Evolutionary conservation across 2,888 invertebrate species (phyloP).

Genomic region (Heteromurus nitidus): DNA sequence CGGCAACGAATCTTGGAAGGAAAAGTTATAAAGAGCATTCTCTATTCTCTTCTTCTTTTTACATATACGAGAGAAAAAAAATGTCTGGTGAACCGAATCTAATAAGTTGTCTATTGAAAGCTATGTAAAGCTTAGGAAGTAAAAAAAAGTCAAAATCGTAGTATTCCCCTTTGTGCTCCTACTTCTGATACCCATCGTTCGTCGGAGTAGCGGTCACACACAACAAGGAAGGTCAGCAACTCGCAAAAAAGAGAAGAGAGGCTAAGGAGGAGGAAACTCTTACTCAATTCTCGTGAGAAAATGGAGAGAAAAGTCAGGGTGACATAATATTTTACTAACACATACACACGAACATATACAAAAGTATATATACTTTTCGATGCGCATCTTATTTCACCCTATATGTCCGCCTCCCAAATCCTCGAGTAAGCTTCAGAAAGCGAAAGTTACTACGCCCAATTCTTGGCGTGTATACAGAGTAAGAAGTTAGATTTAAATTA

Average conservation of each 20-base stretch:
- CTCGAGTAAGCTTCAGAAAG: not conserved
- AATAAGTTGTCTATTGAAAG: conserved; percentile 1
- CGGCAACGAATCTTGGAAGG: too few relatives aligned
- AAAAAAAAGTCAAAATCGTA: not conserved
- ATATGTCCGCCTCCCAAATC: not conserved
- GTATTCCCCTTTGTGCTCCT: not conserved
- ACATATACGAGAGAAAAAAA: too few relatives aligned
- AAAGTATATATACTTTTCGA: not conserved
- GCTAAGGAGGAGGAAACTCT: not conserved
- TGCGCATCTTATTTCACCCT: not conserved
- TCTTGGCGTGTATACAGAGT: not conserved
- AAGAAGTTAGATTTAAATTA: not conserved
- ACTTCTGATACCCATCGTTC: too few relatives aligned
- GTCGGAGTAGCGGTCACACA: not conserved
- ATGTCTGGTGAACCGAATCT: not conserved
- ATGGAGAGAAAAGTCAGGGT: conserved; percentile 21
- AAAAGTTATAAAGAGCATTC: too few relatives aligned
- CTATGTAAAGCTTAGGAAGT: not conserved
- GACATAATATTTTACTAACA: not conserved
- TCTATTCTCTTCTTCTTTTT: too few relatives aligned
- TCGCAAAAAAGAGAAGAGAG: not conserved
- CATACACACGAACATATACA: not conserved
- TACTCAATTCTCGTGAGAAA: conserved; percentile 18
- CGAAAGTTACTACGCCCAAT: not conserved
- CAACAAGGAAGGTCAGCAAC: not conserved